A percentile compares a stretch with the other conserved stretches of the same genome.
These are phyloP conservation scores for Spatula clypeata DNA, from an alignment of 2,797 vertebrate species.

Conservation along the genomic window DNA sequence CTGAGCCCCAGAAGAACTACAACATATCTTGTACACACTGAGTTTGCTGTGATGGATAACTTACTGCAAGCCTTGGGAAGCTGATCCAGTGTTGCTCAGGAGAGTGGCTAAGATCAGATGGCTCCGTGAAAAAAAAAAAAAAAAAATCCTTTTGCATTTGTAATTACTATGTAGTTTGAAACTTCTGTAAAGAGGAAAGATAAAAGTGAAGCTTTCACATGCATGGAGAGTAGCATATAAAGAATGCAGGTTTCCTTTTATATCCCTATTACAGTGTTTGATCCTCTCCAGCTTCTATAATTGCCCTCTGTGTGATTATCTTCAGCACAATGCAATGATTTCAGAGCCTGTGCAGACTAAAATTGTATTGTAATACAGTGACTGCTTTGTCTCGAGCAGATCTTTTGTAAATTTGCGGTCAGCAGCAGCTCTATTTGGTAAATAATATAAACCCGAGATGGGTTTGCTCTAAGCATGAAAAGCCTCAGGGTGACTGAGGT, in stretches of 20 bases:
- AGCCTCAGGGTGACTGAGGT: constrained; percentile 25
- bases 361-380: background rate
- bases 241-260: constrained; percentile 50
- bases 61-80: background rate
- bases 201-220: constrained; percentile 44
- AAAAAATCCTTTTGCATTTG: constrained; percentile 29
- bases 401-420: constrained; percentile 9
- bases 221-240: background rate
- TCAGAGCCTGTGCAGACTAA: constrained; percentile 22
- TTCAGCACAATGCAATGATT: background rate
- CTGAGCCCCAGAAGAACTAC: background rate
- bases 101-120: background rate
- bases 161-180: constrained; percentile 65
- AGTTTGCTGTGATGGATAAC: background rate
- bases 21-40: fast-evolving
- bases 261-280: constrained; percentile 42
- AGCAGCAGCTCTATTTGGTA: constrained; percentile 1
- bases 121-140: background rate
- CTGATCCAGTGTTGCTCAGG: background rate
- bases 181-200: constrained; percentile 30
- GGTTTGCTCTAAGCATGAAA: constrained; percentile 19
- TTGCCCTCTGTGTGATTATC: background rate
- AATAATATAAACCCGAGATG: constrained; percentile 28
- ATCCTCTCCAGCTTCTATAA: constrained; percentile 45
- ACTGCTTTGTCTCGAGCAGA: constrained; percentile 8